These are phyloP conservation scores for Tetrao urogallus DNA, from an alignment of 2,113 vertebrate genomes.

Conservation along the genomic window DNA sequence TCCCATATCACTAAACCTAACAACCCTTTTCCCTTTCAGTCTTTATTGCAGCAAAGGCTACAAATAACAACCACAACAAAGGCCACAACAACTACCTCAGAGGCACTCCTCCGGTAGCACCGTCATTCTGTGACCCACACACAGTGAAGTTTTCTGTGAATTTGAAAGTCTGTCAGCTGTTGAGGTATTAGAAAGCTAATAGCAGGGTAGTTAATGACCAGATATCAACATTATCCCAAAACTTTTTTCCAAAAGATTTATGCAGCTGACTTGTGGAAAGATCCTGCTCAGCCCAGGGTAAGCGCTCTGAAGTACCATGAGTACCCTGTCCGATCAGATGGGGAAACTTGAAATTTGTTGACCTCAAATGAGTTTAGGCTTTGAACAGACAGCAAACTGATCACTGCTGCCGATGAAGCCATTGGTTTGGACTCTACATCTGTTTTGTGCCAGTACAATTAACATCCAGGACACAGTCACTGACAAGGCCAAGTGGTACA, in stretches of 20 bases:
- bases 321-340: neutral
- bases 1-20: neutral
- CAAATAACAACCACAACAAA: neutral
- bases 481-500: neutral
- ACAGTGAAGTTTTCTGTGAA: neutral
- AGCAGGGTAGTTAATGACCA: neutral
- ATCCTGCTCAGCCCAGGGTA: neutral
- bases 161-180: neutral
- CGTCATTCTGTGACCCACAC: neutral
- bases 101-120: neutral
- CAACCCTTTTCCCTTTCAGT: neutral
- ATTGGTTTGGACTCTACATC: neutral
- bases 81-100: neutral
- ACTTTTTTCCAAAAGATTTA: rapidly evolving
- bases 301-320: neutral
- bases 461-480: neutral
- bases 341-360: neutral
- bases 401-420: rapidly evolving
- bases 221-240: neutral
- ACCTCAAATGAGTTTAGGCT: neutral
- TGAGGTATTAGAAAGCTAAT: neutral
- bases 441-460: neutral
- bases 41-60: neutral
- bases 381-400: neutral
- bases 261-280: neutral